Evolutionary conservation across 1,140 invertebrate species (phyloP).

Genomic region (Drosophila ambigua): DNA sequence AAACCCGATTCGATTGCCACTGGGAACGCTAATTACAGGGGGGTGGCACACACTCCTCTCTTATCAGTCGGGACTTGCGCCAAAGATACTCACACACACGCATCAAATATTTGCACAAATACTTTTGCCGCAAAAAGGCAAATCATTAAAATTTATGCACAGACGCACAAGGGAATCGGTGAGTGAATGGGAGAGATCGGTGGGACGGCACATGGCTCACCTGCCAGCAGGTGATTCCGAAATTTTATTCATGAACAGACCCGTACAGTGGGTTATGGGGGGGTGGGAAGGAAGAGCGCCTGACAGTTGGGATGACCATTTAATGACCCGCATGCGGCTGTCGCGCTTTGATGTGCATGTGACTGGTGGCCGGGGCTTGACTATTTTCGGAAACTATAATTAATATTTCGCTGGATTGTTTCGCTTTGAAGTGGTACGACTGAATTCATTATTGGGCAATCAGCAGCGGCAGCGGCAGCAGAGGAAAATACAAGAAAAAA

Average conservation of each 20-base stretch:
- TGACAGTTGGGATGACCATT: slow-evolving; percentile 50
- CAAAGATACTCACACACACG: slow-evolving; percentile 1
- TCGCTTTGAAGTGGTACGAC: slow-evolving; percentile 52
- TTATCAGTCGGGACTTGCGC: slow-evolving; percentile 51
- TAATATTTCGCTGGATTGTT: slow-evolving; percentile 51
- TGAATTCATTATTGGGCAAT: slow-evolving; percentile 48
- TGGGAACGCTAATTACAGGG: slow-evolving; percentile 56
- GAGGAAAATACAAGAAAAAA: slow-evolving; percentile 23
- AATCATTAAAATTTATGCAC: slow-evolving; percentile 79
- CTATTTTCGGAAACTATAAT: slow-evolving; percentile 55
- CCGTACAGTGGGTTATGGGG: background rate
- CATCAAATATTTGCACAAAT: slow-evolving; percentile 73
- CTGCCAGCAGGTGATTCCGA: slow-evolving; percentile 7
- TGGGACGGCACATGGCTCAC: background rate
- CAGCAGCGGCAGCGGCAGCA: background rate
- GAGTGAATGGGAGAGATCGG: too few relatives aligned
- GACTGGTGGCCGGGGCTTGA: slow-evolving; percentile 6
- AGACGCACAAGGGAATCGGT: slow-evolving; percentile 38
- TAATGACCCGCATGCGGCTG: slow-evolving; percentile 68
- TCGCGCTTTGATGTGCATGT: slow-evolving; percentile 55
- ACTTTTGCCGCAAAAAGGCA: slow-evolving; percentile 66
- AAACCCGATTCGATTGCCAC: slow-evolving; percentile 25
- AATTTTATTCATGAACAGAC: slow-evolving; percentile 39
- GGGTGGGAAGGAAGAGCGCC: slow-evolving; percentile 6
- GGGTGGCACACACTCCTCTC: slow-evolving; percentile 32